Evolutionary conservation across 2,888 invertebrate genomes (phyloP).

Genomic region (Polia nebulosa): DNA sequence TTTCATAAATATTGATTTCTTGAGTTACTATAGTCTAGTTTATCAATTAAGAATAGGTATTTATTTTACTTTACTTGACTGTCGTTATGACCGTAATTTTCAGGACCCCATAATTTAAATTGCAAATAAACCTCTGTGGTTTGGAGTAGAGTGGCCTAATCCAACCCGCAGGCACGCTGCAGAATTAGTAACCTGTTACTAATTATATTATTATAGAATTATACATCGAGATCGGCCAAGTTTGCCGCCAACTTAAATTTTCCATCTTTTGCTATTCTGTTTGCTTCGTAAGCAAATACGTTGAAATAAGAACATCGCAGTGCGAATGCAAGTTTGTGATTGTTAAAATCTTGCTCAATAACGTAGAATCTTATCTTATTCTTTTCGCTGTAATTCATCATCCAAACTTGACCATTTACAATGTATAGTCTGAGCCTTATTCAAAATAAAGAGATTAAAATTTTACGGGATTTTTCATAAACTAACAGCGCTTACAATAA

Average conservation of each 20-base stretch:
- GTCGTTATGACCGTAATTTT: constrained; percentile 3
- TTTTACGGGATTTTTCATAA: too few species aligned
- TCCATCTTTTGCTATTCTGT: neutral
- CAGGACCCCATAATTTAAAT: constrained; percentile 31
- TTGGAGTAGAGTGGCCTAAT: constrained; percentile 24
- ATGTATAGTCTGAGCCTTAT: too few species aligned
- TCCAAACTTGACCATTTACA: too few species aligned
- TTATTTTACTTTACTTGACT: neutral
- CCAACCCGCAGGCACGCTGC: constrained; percentile 11
- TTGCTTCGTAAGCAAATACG: neutral
- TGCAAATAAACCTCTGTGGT: constrained; percentile 25
- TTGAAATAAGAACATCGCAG: too few species aligned
- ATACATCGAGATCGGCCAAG: neutral
- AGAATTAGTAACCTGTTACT: constrained; percentile 20
- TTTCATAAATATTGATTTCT: neutral
- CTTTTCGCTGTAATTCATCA: too few species aligned
- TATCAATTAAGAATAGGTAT: neutral
- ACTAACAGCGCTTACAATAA: too few species aligned
- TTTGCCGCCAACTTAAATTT: neutral
- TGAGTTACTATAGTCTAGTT: neutral
- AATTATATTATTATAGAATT: constrained; percentile 17
- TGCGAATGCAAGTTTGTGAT: too few species aligned
- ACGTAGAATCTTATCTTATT: too few species aligned
- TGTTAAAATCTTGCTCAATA: too few species aligned
- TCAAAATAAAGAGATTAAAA: too few species aligned